A percentile compares a stretch with the other conserved stretches of the same genome.
Conservation (phyloP, 92 coral and sea anemone genomes). For the Epizoanthus ramosus region DNA sequence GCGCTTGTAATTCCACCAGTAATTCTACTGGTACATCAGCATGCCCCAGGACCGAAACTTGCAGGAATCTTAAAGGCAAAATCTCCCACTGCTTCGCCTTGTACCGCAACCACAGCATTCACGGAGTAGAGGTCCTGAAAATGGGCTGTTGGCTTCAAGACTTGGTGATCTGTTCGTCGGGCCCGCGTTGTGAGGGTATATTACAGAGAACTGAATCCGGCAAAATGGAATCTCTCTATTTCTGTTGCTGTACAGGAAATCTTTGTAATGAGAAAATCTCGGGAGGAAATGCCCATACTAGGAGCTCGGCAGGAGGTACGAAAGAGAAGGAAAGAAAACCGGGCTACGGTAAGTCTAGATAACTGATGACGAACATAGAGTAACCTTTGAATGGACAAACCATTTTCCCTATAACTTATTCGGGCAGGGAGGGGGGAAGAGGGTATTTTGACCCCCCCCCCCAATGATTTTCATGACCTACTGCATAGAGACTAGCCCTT, state of each 20-base stretch:
- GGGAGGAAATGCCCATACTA: not conserved
- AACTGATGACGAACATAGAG: too few relatives aligned
- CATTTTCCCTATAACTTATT: too few relatives aligned
- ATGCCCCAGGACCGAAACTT: not conserved
- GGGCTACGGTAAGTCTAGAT: not conserved
- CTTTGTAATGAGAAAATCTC: conserved; percentile 9
- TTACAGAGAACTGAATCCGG: not conserved
- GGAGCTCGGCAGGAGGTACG: too few relatives aligned
- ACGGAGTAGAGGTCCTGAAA: conserved; percentile 11
- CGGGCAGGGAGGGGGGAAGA: too few relatives aligned
- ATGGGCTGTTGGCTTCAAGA: conserved; percentile 45
- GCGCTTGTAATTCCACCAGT: not conserved
- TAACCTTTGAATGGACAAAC: too few relatives aligned
- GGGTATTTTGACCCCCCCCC: too few relatives aligned
- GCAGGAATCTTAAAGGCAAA: not conserved
- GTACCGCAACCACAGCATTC: conserved; percentile 21
- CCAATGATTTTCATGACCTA: too few relatives aligned
- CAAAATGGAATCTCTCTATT: not conserved
- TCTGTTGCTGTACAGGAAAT: conserved; percentile 38
- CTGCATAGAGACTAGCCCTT: too few relatives aligned
- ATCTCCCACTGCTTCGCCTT: conserved; percentile 28
- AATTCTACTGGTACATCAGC: not conserved
- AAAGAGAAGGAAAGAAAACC: not conserved
- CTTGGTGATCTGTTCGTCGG: conserved; percentile 5
- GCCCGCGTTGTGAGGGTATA: conserved; percentile 6